These are phyloP conservation scores for Orussus abietinus DNA, from an alignment of 1,140 invertebrate genomes.

Conservation along the genomic window DNA sequence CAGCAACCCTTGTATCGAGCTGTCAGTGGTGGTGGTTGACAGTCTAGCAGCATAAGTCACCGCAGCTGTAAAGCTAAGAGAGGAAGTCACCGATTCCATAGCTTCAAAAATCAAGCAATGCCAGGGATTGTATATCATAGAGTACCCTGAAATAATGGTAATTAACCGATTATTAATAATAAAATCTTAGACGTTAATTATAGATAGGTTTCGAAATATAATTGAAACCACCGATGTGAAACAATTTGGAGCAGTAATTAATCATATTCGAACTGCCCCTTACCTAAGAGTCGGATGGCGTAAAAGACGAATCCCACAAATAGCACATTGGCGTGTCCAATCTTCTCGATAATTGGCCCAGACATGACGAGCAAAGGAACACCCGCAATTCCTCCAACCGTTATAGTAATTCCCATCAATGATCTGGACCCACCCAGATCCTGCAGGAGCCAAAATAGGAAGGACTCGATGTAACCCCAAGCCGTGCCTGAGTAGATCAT, in stretches of 20 bases:
- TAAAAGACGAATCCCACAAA: slow-evolving; percentile 77
- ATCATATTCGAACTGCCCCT: too few relatives aligned
- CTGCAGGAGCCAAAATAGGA: slow-evolving; percentile 81
- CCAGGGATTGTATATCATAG: slow-evolving; percentile 78
- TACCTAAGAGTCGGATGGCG: slow-evolving; percentile 69
- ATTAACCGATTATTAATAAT: slow-evolving; percentile 9
- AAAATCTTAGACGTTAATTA: not conserved
- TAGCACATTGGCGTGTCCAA: slow-evolving; percentile 80
- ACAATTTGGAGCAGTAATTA: too few relatives aligned
- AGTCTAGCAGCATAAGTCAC: slow-evolving; percentile 77
- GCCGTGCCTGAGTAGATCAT: slow-evolving; percentile 60
- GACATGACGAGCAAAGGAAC: slow-evolving; percentile 74
- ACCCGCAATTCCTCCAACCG: slow-evolving; percentile 73
- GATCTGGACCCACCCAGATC: slow-evolving; percentile 74
- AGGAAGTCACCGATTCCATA: slow-evolving; percentile 79
- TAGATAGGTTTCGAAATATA: too few relatives aligned
- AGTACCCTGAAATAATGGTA: slow-evolving; percentile 62
- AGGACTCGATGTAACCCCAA: slow-evolving; percentile 83
- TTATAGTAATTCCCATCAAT: slow-evolving; percentile 80
- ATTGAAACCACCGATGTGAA: too few relatives aligned
- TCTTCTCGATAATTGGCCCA: slow-evolving; percentile 70
- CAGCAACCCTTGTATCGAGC: slow-evolving; percentile 76
- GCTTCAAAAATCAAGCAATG: slow-evolving; percentile 77
- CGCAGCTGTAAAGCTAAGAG: slow-evolving; percentile 76
- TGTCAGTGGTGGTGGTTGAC: slow-evolving; percentile 75